Base-by-base conservation (phyloP, 2,888 invertebrate genomes). In the Lepetodrilus schrolli region DNA sequence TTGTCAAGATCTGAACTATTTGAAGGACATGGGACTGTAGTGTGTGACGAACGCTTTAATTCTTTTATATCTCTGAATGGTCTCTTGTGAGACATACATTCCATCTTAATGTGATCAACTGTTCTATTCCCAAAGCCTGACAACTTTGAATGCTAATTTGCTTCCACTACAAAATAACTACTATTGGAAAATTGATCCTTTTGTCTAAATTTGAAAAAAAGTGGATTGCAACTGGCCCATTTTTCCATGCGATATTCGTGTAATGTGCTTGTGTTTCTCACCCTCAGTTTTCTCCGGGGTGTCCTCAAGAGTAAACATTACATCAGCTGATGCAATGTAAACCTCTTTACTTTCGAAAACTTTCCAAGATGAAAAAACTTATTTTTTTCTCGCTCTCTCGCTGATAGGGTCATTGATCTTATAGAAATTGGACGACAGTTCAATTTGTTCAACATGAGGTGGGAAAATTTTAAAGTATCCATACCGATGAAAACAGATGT, bases 301-400 rank as follows among this genome's bases (percentile, higher is more conserved):
- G 26, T 58, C 34, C 58, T 58, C 34, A 58, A 17, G 26, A 34
- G 58, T 58, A 58, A 58, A 58, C 58, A 58, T 58, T 58, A 34
- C 58, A 30, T 58, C 58, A 58, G 58, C 58, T 58, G 58, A 58
- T 34, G 58, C 34, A 58, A 58, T 30, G 58, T 58, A 58, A 58
- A 58, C 58, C 58, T 58, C 58, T 58, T 58, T 58, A 58, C 30
- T 58, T 58, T 58, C 58, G 58, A 58, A 58, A 58, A 58, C 58
- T 30, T 48, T 58, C 58, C 30, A n/a, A 26, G 58, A 58, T 30
- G 34, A 58, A 58, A n/a, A 30, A 58, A 30, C 58, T 34, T 58
- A 30, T 58, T 58, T 58, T 17, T n/a, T n/a, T n/a, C n/a, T n/a
- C n/a, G n/a, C n/a, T 20, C 26, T 34, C 26, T 30, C 58, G 34